Conservation (phyloP, 2,113 vertebrate genomes). For the Chaetura pelagica region DNA sequence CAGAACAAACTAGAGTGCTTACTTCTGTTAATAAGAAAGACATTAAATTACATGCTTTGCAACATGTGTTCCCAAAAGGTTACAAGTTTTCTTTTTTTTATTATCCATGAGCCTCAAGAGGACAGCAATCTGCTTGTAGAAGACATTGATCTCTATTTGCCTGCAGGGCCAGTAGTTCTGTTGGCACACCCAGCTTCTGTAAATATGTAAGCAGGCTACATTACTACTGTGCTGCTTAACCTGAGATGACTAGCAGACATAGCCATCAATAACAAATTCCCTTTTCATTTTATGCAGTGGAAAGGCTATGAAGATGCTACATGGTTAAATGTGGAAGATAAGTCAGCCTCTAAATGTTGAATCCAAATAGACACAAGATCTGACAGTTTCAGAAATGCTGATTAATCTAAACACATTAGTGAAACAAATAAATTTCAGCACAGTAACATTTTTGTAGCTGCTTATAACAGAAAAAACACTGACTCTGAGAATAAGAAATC, state of each 20-base stretch:
- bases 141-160: background rate
- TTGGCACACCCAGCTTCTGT: background rate
- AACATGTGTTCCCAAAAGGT: background rate
- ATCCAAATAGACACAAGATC: background rate
- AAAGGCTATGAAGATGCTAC: background rate
- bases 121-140: background rate
- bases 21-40: background rate
- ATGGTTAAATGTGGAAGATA: background rate
- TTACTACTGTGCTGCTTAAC: background rate
- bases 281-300: background rate
- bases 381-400: background rate
- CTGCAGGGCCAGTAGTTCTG: background rate
- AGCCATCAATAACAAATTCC: background rate
- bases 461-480: background rate
- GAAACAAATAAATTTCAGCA: background rate
- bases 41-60: background rate
- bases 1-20: background rate
- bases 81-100: background rate
- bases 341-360: background rate
- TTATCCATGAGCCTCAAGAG: background rate
- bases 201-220: rapidly evolving
- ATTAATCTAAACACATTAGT: background rate
- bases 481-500: background rate
- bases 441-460: background rate
- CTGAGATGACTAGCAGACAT: background rate